phyloP scores from a whole-genome alignment of 2,888 invertebrate genomes.

The Seladonia tumulorum region DNA sequence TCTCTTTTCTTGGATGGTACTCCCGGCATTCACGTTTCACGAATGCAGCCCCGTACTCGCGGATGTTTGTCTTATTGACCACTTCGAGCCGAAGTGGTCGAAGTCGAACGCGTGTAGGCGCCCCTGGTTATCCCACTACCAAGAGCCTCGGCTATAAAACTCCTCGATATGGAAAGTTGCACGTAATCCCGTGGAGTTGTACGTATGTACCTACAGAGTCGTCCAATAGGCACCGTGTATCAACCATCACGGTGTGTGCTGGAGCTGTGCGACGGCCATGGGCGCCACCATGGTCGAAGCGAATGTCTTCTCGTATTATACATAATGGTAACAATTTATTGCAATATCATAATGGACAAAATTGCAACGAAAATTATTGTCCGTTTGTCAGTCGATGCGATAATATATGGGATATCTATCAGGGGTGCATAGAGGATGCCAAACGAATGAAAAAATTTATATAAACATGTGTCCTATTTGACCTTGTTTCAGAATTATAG shows the following conservation, averaged over 20 bases:
- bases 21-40: slow-evolving; percentile 43
- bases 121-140: slow-evolving; percentile 78
- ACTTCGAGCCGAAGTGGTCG: slow-evolving; percentile 72
- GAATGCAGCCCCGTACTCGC: slow-evolving; percentile 37
- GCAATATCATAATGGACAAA: not conserved
- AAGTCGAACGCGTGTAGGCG: slow-evolving; percentile 77
- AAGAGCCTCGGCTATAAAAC: slow-evolving; percentile 77
- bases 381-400: not conserved
- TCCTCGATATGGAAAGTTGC: slow-evolving; percentile 80
- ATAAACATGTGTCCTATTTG: too few relatives aligned
- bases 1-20: slow-evolving; percentile 56
- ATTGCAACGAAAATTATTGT: not conserved
- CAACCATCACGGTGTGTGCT: slow-evolving; percentile 53
- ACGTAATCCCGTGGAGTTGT: slow-evolving; percentile 72
- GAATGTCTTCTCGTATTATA: slow-evolving; percentile 9
- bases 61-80: slow-evolving; percentile 70
- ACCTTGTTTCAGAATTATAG: too few relatives aligned
- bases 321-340: not conserved
- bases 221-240: slow-evolving; percentile 66
- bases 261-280: slow-evolving; percentile 55
- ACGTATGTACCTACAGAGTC: slow-evolving; percentile 67
- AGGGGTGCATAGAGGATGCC: too few relatives aligned
- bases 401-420: too few relatives aligned
- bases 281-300: slow-evolving; percentile 53
- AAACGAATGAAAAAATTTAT: too few relatives aligned